These are phyloP conservation scores for Clytia hemisphaerica DNA, from an alignment of 30 jellyfish, hydroid and myxozoan species.

Conservation along the genomic window DNA sequence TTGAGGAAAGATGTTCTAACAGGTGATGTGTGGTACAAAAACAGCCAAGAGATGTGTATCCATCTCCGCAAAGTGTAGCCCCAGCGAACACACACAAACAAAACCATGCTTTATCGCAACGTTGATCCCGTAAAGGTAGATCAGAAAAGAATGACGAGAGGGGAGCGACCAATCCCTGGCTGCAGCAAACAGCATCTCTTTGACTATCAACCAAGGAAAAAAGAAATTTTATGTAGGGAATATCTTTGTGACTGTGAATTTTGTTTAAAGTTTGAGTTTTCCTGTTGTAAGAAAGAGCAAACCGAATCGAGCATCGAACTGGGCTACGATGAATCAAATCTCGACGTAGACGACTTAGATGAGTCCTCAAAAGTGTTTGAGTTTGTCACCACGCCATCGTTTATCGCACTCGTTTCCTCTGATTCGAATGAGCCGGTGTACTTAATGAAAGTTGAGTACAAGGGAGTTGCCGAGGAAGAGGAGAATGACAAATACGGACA, in stretches of 20 bases:
- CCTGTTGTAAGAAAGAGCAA: no score
- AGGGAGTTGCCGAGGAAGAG: neutral
- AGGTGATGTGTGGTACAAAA: constrained; percentile 15
- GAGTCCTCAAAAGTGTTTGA: neutral
- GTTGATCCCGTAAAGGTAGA: constrained; percentile 7
- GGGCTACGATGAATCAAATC: neutral
- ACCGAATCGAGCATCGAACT: no score
- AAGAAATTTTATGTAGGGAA: neutral
- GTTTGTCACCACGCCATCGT: neutral
- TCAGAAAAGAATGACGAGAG: constrained; percentile 11
- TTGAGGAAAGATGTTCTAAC: neutral
- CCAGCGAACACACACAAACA: neutral
- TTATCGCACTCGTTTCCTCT: neutral
- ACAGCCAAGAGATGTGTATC: neutral
- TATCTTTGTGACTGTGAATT: neutral
- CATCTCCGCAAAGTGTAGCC: constrained; percentile 20
- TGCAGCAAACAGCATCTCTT: neutral
- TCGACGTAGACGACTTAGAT: neutral
- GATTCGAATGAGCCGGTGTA: neutral
- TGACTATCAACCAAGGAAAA: neutral
- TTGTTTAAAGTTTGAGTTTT: constrained; percentile 11
- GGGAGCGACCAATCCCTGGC: neutral
- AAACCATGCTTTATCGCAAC: constrained; percentile 12
- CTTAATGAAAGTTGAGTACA: neutral
- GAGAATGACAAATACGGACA: neutral